phyloP scores from a whole-genome alignment of 2,113 vertebrate genomes.

The Neolamprologus tretocephalus region DNA sequence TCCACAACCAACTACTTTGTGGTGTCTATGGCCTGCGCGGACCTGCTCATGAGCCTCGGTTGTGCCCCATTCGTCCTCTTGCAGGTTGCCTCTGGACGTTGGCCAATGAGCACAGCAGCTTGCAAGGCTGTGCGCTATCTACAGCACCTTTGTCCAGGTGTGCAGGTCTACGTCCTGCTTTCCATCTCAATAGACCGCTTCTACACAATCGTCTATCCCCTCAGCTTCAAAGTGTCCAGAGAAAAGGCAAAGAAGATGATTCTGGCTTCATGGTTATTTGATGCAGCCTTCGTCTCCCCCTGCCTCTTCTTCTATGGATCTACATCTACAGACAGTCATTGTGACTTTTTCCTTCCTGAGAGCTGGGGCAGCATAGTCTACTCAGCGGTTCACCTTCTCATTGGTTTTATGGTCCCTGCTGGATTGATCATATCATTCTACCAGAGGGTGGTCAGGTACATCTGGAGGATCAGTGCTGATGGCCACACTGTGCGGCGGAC shows the following conservation, averaged over 20 bases:
- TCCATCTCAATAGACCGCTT: conserved; percentile 87
- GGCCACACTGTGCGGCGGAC: conserved; percentile 85
- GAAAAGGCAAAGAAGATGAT: conserved; percentile 95
- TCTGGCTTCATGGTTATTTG: conserved; percentile 79
- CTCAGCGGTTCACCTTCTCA: conserved; percentile 66
- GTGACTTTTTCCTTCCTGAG: conserved; percentile 79
- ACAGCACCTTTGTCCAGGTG: conserved; percentile 82
- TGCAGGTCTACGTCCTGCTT: conserved; percentile 85
- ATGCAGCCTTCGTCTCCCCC: conserved; percentile 73
- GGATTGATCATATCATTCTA: conserved; percentile 81
- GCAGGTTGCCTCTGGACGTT: conserved; percentile 76
- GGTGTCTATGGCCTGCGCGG: conserved; percentile 87
- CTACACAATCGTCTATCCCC: conserved; percentile 88
- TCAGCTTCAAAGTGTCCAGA: conserved; percentile 93
- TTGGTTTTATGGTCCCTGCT: conserved; percentile 79
- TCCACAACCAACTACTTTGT: conserved; percentile 95
- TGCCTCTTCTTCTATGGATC: conserved; percentile 80
- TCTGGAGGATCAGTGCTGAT: conserved; percentile 85
- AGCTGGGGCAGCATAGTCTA: conserved; percentile 79
- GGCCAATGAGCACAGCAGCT: conserved; percentile 69
- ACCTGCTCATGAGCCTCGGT: conserved; percentile 78
- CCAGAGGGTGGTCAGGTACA: conserved; percentile 86
- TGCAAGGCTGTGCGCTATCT: conserved; percentile 81
- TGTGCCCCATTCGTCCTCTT: conserved; percentile 79
- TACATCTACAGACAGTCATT: conserved; percentile 54